Base-by-base conservation (phyloP, 2,797 vertebrate genomes). In the Brachyrhaphis roseni region DNA sequence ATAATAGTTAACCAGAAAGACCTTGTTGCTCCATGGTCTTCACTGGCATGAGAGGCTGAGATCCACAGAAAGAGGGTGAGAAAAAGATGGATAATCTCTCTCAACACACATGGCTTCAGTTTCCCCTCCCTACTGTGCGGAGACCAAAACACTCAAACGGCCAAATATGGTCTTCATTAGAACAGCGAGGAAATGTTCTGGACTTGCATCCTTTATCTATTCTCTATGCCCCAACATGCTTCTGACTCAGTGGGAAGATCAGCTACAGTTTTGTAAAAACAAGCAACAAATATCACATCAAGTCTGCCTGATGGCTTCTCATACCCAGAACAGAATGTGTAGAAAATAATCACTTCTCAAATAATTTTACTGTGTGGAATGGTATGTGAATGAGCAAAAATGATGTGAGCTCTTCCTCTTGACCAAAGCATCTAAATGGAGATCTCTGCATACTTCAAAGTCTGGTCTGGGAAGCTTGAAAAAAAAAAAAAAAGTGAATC, bases 161-260 rank as follows among this genome's bases (percentile, higher is more conserved):
- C 93, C 94, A 94, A 95, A 95, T 95, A 95, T 94, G 93, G 94
- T 84, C 85, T 86, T 94, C 84, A 92, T 91, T 90, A 90, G 74
- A 82, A 84, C 20, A 13, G 77, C 57, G 68, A 46, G 79, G 75
- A 78, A 85, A 78, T 86, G 78, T 80, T 34, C 75, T 31, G 34
- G 68, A 18, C 82, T 91, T 78, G 75, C 81, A 87, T 83, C 73
- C 47, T 86, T 84, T 43, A 46, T 41, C 72, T 68, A 71, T 64
- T 82, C 39, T 78, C 75, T 26, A 66, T 31, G n/a, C 28, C 15
- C 45, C 28, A 47, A 31, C 13, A 7, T 73, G 62, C 64, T 59
- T 43, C 34, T 28, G 39, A 73, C 43, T 57, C 47, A 71, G 36
- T 45, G 1, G 74, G 11, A 78, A 8, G 51, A 72, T 81, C 53